Conservation (phyloP, 2,113 vertebrate species). For the Pseudorectes ferrugineus region DNA sequence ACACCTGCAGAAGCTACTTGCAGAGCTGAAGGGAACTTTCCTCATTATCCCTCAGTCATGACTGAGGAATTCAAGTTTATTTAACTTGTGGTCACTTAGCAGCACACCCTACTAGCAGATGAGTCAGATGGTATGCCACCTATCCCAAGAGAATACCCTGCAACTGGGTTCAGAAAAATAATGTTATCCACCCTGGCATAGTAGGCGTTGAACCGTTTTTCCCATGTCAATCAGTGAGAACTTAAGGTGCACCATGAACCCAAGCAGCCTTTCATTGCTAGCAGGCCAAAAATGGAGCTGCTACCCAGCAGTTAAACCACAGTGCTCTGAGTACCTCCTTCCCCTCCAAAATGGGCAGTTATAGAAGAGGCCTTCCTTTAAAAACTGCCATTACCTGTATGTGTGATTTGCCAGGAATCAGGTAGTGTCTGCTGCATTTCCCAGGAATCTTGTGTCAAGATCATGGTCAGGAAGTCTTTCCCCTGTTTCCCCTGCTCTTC, state of each 20-base stretch:
- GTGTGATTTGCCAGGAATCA: not conserved
- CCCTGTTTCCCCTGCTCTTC: not conserved
- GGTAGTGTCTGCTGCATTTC: not conserved
- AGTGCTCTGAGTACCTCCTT: not conserved
- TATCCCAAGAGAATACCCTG: not conserved
- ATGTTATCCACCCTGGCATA: not conserved
- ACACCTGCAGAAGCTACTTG: slow-evolving; percentile 47
- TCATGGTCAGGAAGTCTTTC: not conserved
- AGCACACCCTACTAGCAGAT: slow-evolving; percentile 32
- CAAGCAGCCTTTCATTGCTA: not conserved
- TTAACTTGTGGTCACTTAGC: slow-evolving; percentile 57
- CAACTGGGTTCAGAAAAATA: not conserved
- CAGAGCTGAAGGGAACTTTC: slow-evolving; percentile 13
- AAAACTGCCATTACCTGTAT: not conserved
- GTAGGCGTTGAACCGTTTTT: not conserved
- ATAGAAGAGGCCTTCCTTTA: not conserved
- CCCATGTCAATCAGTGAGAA: not conserved
- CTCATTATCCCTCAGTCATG: slow-evolving; percentile 42
- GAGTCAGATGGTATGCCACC: slow-evolving; percentile 50
- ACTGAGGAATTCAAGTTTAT: slow-evolving; percentile 55
- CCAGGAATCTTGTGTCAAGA: not conserved
- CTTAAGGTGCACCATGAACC: not conserved
- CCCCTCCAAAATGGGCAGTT: not conserved
- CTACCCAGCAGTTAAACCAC: not conserved
- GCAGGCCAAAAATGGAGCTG: not conserved